Conservation (phyloP, 2,113 vertebrate genomes). For the Bostrychus sinensis region DNA sequence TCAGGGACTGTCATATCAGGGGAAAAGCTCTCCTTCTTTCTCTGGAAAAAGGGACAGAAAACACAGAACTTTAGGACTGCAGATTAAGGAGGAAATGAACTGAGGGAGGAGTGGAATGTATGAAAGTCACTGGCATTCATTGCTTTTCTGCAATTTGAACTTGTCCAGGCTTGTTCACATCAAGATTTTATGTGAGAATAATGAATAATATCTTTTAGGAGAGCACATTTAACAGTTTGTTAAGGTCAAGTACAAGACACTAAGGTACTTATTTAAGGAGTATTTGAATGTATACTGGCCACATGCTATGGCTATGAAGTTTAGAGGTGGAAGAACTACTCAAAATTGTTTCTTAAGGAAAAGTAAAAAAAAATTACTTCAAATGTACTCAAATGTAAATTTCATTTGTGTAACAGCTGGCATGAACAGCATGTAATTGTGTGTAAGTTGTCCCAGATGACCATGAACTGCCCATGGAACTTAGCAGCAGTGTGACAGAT, state of each 20-base stretch:
- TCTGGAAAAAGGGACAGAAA: constrained; percentile 51
- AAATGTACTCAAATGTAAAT: too few relatives aligned
- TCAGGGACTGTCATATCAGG: constrained; percentile 29
- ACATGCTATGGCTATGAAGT: too few relatives aligned
- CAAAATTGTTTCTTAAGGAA: too few relatives aligned
- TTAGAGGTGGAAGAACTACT: too few relatives aligned
- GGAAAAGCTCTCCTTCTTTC: constrained; percentile 59
- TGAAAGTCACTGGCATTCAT: constrained; percentile 11
- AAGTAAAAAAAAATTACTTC: too few relatives aligned
- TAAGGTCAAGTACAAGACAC: neutral
- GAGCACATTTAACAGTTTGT: neutral
- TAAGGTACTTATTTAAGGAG: too few relatives aligned
- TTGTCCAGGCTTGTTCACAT: constrained; percentile 6
- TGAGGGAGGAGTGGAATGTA: constrained; percentile 7
- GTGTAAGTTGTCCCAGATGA: constrained; percentile 14
- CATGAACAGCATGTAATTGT: neutral
- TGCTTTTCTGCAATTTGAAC: constrained; percentile 3
- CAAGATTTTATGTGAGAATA: neutral
- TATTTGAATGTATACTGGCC: too few relatives aligned
- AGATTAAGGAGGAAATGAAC: neutral
- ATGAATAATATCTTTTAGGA: neutral
- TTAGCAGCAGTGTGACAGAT: constrained; percentile 30
- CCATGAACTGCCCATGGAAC: constrained; percentile 33
- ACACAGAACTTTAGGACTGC: neutral
- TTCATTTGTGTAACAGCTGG: too few relatives aligned